phyloP scores from a whole-genome alignment of 2,797 vertebrate species.

The Lepidocolaptes lacrymiger region DNA sequence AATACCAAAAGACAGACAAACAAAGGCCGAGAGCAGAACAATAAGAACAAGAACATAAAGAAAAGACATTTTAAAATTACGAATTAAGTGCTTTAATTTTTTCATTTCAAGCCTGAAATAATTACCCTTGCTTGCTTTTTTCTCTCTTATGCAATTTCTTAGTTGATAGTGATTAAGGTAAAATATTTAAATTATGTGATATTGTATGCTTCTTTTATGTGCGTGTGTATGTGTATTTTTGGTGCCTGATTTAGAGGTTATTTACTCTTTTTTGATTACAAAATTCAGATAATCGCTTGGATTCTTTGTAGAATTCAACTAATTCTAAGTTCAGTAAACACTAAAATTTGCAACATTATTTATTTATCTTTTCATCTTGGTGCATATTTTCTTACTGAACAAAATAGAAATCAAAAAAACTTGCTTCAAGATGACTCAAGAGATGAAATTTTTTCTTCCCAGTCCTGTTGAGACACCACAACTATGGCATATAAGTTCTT shows the following conservation, averaged over 20 bases:
- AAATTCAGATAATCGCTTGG: neutral
- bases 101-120: neutral
- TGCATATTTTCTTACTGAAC: neutral
- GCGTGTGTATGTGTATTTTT: neutral
- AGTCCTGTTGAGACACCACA: neutral
- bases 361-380: neutral
- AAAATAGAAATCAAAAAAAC: neutral
- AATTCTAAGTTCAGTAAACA: neutral
- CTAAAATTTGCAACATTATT: neutral
- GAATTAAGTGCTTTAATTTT: neutral
- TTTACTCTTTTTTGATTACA: neutral
- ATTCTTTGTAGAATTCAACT: neutral
- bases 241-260: neutral
- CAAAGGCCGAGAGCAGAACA: neutral
- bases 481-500: fast-evolving
- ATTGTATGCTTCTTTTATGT: neutral
- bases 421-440: neutral
- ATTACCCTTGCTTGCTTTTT: neutral
- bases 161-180: neutral
- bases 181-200: neutral
- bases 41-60: neutral
- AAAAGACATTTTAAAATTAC: neutral
- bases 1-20: neutral
- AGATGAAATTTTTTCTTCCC: neutral
- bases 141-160: neutral